Base-by-base conservation (phyloP, 2,113 vertebrate species). In the Lynx canadensis region DNA sequence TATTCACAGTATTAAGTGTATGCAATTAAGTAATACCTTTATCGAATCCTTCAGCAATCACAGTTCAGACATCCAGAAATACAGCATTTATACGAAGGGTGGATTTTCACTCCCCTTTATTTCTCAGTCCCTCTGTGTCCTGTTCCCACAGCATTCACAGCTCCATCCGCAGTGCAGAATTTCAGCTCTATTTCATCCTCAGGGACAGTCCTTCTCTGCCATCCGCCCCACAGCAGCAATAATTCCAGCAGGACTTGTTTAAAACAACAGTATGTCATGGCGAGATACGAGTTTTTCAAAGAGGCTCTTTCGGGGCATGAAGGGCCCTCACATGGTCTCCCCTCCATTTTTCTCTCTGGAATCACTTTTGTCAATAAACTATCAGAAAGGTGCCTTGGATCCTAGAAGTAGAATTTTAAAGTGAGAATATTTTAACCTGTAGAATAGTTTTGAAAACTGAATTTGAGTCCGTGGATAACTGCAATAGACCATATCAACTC, bases 181-280 rank as follows among this genome's bases (percentile, higher is more conserved):
- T 25, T 7, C 80, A 85, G 38, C 33, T 63, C 60, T 95, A 96
- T 96, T 96, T 97, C 90, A 96, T 94, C 88, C 68, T 36, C 50
- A 48, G 78, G 89, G 86, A 86, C 86, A 50, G 82, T 92, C 95
- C 95, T 97, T 92, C 87, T 87, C 89, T 92, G 92, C 95, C 91
- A 48, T n/a, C 31, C 33, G 52, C 52, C 29, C 79, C 21, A 27
- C 23, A 33, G 68, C 18, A 13, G 97, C 97, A 27, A 48, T 96
- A 90, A 94, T 38, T 90, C 92, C 95, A 48, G 95, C 55, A 78
- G 95, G 80, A 81, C 83, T 84, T 97, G 79, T 97, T 94, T 94
- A 87, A 96, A 95, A 87, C 94, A 84, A 90, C 94, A 87, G 50
- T 79, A 94, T 88, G 90, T 97, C 97, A 92, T 38, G 3, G 45